Evolutionary conservation across 2,888 invertebrate genomes (phyloP).

Genomic region (Tridacna crocea): DNA sequence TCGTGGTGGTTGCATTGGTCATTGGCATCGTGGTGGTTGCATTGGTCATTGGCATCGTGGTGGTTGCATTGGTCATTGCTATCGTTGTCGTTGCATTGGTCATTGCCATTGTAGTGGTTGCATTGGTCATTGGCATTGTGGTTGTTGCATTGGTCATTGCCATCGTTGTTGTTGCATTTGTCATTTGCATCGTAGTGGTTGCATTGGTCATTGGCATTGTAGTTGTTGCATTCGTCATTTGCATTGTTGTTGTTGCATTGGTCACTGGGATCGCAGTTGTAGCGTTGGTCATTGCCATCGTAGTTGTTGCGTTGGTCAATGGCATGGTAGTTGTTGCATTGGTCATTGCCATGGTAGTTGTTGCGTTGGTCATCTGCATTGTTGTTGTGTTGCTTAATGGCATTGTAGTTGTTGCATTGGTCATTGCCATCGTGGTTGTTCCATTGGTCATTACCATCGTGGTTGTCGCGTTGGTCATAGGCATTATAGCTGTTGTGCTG

Average conservation of each 20-base stretch:
- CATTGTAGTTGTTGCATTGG: not conserved
- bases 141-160: not conserved
- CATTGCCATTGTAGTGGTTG: conserved; percentile 11
- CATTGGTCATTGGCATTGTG: conserved; percentile 4
- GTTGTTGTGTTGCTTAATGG: conserved; percentile 1
- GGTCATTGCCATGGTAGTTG: conserved; percentile 8
- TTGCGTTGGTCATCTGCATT: conserved; percentile 26
- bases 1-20: not conserved
- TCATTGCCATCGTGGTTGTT: not conserved
- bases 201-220: not conserved
- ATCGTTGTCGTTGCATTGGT: not conserved
- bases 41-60: not conserved
- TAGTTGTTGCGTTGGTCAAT: conserved; percentile 11
- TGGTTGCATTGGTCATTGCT: not conserved
- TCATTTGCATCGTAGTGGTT: not conserved
- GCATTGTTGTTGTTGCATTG: not conserved
- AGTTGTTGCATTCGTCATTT: not conserved
- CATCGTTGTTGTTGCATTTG: not conserved
- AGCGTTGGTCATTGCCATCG: not conserved
- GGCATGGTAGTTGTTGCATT: not conserved
- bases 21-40: not conserved
- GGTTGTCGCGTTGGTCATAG: not conserved
- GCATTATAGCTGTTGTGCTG: not conserved
- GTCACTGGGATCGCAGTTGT: not conserved
- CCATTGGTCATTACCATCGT: not conserved